These are phyloP conservation scores for Desoria tigrina DNA, from an alignment of 2,888 invertebrate genomes.

Conservation along the genomic window DNA sequence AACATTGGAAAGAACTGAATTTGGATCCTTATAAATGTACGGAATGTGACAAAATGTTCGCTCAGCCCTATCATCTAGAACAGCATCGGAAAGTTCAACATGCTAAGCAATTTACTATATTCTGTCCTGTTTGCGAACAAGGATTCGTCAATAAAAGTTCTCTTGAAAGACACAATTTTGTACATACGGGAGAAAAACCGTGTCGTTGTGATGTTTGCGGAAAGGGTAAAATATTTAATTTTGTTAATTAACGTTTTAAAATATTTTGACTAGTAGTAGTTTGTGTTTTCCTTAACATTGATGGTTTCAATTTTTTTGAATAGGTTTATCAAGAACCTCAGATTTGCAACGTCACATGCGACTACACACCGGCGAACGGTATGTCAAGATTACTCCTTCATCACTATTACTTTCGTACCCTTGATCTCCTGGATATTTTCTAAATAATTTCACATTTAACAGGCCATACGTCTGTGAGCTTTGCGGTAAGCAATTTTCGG, in stretches of 20 bases:
- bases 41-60: background rate
- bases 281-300: background rate
- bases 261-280: background rate
- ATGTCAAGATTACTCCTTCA: too few species aligned
- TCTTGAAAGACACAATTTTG: background rate
- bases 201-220: background rate
- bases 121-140: background rate
- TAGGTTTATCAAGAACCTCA: background rate
- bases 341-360: slow-evolving; percentile 1
- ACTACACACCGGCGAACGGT: slow-evolving; percentile 2
- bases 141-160: slow-evolving; percentile 2
- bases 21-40: background rate
- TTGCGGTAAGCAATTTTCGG: slow-evolving; percentile 1
- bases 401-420: too few species aligned
- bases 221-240: background rate
- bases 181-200: background rate
- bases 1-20: slow-evolving; percentile 10
- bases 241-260: background rate
- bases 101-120: background rate
- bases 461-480: background rate
- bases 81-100: background rate
- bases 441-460: too few species aligned
- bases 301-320: background rate
- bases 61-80: background rate
- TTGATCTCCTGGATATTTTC: too few species aligned